These are phyloP conservation scores for Micromys minutus DNA, from an alignment of 2,113 vertebrate species.

Conservation along the genomic window DNA sequence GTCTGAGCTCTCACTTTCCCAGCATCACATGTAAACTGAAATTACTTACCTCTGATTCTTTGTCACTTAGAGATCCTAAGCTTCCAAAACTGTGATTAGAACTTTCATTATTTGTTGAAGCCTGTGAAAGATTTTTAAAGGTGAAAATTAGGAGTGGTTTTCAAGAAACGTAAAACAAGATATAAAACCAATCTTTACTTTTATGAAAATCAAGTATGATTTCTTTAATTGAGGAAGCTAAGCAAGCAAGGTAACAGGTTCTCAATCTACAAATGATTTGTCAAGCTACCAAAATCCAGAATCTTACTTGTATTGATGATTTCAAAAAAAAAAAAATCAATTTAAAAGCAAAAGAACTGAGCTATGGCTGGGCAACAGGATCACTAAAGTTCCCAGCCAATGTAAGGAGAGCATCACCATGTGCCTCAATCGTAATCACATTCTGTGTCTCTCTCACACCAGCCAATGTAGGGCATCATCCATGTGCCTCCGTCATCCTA, in stretches of 20 bases:
- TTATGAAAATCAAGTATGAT: constrained; percentile 52
- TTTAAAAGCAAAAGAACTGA: constrained; percentile 27
- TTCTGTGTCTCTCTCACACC: neutral
- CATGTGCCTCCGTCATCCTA: neutral
- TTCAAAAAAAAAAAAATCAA: no score
- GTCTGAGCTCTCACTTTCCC: constrained; percentile 54
- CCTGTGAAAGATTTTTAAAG: constrained; percentile 86
- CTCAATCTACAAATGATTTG: no score
- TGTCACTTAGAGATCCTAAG: constrained; percentile 98
- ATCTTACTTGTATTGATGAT: neutral
- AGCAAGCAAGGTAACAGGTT: constrained; percentile 52
- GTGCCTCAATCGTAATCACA: constrained; percentile 1
- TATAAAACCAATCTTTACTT: constrained; percentile 46
- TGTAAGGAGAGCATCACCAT: constrained; percentile 42
- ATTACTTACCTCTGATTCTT: constrained; percentile 96
- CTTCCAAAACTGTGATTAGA: constrained; percentile 99
- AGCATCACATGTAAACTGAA: constrained; percentile 46
- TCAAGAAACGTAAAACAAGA: constrained; percentile 43
- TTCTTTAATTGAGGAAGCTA: constrained; percentile 17
- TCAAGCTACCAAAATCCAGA: no score
- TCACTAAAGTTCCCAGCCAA: constrained; percentile 17
- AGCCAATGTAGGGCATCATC: constrained; percentile 52
- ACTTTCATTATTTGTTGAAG: constrained; percentile 98
- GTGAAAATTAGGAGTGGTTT: constrained; percentile 71
- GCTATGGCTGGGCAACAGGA: neutral